Percentiles rank a stretch among this genome's conserved stretches.
Evolutionary conservation across 2,888 invertebrate species (phyloP).

Genomic region (Sesia bembeciformis): DNA sequence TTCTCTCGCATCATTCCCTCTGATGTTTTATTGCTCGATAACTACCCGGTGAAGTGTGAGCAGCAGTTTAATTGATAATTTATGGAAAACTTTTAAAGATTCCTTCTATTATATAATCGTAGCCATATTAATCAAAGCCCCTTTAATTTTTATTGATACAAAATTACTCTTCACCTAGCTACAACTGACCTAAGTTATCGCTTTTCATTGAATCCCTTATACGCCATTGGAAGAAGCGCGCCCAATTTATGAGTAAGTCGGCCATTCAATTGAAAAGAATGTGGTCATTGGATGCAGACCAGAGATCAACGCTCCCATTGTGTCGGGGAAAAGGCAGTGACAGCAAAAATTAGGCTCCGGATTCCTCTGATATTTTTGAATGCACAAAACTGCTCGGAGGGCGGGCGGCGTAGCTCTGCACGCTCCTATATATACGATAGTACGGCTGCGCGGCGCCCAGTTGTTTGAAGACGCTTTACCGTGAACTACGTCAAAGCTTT

Average conservation of each 20-base stretch:
- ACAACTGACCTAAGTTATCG: too few species aligned
- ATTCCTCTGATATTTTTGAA: slow-evolving; percentile 69
- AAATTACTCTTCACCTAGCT: too few species aligned
- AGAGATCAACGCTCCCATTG: slow-evolving; percentile 70
- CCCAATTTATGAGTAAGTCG: slow-evolving; percentile 15
- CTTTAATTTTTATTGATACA: too few species aligned
- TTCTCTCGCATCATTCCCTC: background rate
- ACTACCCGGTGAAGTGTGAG: background rate
- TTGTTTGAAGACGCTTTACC: slow-evolving; percentile 36
- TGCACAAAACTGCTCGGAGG: slow-evolving; percentile 44
- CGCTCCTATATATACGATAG: slow-evolving; percentile 54
- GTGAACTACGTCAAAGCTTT: slow-evolving; percentile 23
- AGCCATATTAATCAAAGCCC: too few species aligned
- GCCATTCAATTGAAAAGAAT: slow-evolving; percentile 37
- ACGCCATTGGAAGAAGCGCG: too few species aligned
- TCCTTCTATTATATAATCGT: too few species aligned
- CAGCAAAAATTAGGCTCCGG: slow-evolving; percentile 64
- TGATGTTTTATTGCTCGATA: background rate
- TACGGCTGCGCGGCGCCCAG: slow-evolving; percentile 55
- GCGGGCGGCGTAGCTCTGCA: slow-evolving; percentile 42
- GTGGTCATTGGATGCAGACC: slow-evolving; percentile 51
- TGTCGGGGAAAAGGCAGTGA: slow-evolving; percentile 55
- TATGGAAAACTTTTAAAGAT: too few species aligned
- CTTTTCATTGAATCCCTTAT: too few species aligned
- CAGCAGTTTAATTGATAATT: too few species aligned